Evolutionary conservation across 2,113 vertebrate genomes (phyloP), one percentile per base, ranked within the genome.

Genomic region (Xerus inauris): DNA sequence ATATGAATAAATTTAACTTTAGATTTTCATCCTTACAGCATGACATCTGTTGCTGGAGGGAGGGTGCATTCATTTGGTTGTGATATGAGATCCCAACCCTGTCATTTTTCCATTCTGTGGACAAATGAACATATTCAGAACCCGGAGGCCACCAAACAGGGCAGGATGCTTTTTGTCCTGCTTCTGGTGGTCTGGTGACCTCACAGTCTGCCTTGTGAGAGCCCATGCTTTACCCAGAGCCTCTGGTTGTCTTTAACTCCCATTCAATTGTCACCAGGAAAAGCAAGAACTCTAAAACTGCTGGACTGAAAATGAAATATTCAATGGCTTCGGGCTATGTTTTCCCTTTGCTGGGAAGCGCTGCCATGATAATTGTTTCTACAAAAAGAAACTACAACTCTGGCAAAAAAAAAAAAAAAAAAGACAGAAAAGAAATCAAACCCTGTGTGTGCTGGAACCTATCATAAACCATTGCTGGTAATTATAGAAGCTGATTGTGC

Each of bases 291-390:
- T 97, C 97, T 98, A 98, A 99, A 99, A 98, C 98, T 98, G 97
- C 97, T 98, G 98, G 98, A 98, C 98, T 98, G 98, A 99, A 98
- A 98, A 98, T 98, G 98, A 99, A 98, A 98, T 98, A 99, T 98
- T 97, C 94, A 47, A 94, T 98, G 97, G 97, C 98, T 98, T 88
- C 94, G 13, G 98, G 98, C 98, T 98, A 97, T 97, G 95, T 96
- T 98, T 97, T 98, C 95, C 97, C 92, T 98, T 98, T 97, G 89
- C 97, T 97, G 95, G 97, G 96, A 98, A 98, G 95, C 92, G 90
- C 95, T 97, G 90, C 97, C 93, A 96, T 92, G 93, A 97, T 98
- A 98, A 99, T 98, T 98, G 98, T 98, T 98, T 98, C 97, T 98
- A 98, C 98, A 97, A 97, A 98, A 98, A 98, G 97, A 98, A 98